Evolutionary conservation across 2,797 vertebrate genomes (phyloP).

Genomic region (Artibeus lituratus): DNA sequence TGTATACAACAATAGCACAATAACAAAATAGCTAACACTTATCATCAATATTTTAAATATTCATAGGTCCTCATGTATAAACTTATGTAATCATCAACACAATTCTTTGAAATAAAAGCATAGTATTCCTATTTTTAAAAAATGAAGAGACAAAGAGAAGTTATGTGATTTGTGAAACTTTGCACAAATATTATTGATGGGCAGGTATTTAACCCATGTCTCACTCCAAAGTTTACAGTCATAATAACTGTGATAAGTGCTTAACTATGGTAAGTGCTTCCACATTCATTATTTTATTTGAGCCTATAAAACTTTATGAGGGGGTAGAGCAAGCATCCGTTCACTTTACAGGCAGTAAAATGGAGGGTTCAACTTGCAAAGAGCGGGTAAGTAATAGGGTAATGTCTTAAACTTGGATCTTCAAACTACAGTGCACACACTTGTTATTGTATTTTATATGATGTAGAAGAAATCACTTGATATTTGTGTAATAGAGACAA

Average conservation of each 20-base stretch:
- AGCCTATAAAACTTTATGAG: conserved; percentile 66
- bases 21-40: neutral
- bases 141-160: neutral
- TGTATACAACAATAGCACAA: neutral
- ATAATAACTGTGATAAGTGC: conserved; percentile 46
- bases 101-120: neutral
- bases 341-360: conserved; percentile 55
- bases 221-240: conserved; percentile 49
- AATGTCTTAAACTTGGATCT: neutral
- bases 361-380: neutral
- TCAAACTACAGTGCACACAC: neutral
- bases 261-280: conserved; percentile 61
- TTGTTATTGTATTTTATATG: neutral
- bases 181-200: neutral
- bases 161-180: neutral
- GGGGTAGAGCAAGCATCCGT: conserved; percentile 26
- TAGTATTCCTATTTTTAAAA: neutral
- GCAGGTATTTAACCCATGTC: conserved; percentile 38
- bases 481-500: neutral
- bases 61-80: neutral
- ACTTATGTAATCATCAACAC: neutral
- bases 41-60: neutral
- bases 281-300: conserved; percentile 69
- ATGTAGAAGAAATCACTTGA: neutral
- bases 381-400: neutral